Evolutionary conservation across 2,797 vertebrate species (phyloP), one percentile per base, ranked within the genome.

Genomic region (Gallinago stenura): DNA sequence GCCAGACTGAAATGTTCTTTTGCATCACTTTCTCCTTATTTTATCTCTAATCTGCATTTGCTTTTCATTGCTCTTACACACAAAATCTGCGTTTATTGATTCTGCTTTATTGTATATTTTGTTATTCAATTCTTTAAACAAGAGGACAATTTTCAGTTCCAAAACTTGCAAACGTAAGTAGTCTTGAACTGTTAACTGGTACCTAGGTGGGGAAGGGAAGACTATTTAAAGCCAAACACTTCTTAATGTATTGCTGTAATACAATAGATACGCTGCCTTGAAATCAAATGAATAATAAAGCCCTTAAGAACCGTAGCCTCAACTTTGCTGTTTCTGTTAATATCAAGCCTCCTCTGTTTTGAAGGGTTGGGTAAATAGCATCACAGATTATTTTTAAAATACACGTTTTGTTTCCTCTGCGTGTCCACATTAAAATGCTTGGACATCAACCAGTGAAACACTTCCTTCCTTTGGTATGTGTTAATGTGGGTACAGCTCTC

Each of bases 401-500:
- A 89, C 28, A 43, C 41, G 9, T 94, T 91, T 91, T 93, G 77
- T 92, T 97, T 95, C 91, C 86, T 93, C 77, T 66, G 45, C 86
- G 31, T 0, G 4, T 95, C 87, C 85, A 87, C 73, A 66, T 95
- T 96, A 84, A 96, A 95, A 90, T 95, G 86, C 94, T 95, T 96
- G 93, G 86, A 94, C 56, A 83, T 71, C 66, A 93, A 87, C 88
- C 86, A 94, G 86, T 92, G 86, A 89, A 96, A 96, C 88, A 60
- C 71, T 96, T 97, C 91, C 91, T 94, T 95, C 91, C 90, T 93
- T 87, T 92, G 91, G 60, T 93, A 71, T 77, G 83, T 60, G 86
- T 93, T 96, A 93, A 79, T 83, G 88, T 85, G 92, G 89, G 81
- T 83, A 83, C 79, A 58, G 65, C 72, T 87, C 57, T 75, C 50